Conservation (phyloP, 2,113 vertebrate genomes). For the Cebus imitator region DNA sequence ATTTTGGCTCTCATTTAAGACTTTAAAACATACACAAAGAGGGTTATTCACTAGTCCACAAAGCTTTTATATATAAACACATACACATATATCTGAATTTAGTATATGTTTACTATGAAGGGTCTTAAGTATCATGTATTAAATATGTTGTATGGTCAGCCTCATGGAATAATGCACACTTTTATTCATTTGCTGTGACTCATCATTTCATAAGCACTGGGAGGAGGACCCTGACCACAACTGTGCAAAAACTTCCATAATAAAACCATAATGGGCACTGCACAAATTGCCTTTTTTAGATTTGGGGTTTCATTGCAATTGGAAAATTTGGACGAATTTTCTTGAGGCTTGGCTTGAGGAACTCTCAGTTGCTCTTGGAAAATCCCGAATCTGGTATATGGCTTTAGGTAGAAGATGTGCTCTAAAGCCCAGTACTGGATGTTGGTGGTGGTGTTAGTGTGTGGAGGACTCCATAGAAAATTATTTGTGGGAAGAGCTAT, state of each 20-base stretch:
- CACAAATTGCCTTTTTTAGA: constrained; percentile 64
- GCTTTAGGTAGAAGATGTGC: constrained; percentile 23
- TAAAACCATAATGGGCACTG: constrained; percentile 54
- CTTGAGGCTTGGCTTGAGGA: constrained; percentile 70
- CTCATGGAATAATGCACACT: not conserved
- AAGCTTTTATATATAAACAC: not conserved
- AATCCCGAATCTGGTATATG: constrained; percentile 4
- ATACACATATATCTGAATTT: not conserved
- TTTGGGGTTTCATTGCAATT: constrained; percentile 63
- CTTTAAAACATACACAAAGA: not conserved
- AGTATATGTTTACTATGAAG: not conserved
- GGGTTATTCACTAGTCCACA: not conserved
- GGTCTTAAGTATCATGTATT: not conserved
- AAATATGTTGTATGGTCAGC: not conserved
- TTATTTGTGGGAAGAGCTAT: not conserved
- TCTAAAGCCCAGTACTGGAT: not conserved
- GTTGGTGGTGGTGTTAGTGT: not conserved
- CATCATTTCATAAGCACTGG: constrained; percentile 45
- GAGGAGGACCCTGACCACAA: constrained; percentile 67
- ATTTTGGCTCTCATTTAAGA: not conserved
- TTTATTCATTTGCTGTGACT: constrained; percentile 49
- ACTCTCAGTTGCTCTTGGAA: not conserved
- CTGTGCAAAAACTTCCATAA: constrained; percentile 62
- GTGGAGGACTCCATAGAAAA: not conserved
- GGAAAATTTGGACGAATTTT: constrained; percentile 52